These are phyloP conservation scores for Sicus ferrugineus DNA, from an alignment of 2,888 invertebrate genomes.

Conservation along the genomic window DNA sequence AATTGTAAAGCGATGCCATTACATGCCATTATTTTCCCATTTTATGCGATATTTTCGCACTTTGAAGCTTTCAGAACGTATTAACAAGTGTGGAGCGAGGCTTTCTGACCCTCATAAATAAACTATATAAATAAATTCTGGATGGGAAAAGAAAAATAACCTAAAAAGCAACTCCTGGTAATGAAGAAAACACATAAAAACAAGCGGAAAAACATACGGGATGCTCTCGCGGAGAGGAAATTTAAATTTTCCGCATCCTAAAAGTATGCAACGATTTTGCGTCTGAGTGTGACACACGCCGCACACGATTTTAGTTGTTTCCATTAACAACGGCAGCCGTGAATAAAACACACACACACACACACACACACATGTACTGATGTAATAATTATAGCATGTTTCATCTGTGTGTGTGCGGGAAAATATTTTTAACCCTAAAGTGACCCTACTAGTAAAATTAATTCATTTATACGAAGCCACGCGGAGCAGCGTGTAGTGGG, in stretches of 20 bases:
- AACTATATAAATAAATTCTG: not conserved
- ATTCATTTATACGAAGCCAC: conserved; percentile 14
- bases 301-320: conserved; percentile 1
- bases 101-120: too few relatives aligned
- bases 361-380: conserved; percentile 27
- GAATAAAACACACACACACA: conserved; percentile 16
- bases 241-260: conserved; percentile 14
- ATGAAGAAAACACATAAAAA: conserved; percentile 31
- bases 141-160: not conserved
- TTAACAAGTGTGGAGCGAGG: too few relatives aligned
- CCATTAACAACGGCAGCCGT: conserved; percentile 4
- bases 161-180: conserved; percentile 3
- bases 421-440: conserved; percentile 22
- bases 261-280: conserved; percentile 19
- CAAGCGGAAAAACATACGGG: conserved; percentile 12
- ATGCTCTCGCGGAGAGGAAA: not conserved
- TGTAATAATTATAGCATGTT: too few relatives aligned
- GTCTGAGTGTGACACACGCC: not conserved
- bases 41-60: too few relatives aligned
- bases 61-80: too few relatives aligned
- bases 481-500: not conserved
- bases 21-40: too few relatives aligned
- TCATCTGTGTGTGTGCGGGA: not conserved
- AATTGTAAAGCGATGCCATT: too few relatives aligned
- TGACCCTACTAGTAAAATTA: conserved; percentile 13